Base-by-base conservation (phyloP, 2,113 vertebrate species). In the Sphaerodactylus townsendi region DNA sequence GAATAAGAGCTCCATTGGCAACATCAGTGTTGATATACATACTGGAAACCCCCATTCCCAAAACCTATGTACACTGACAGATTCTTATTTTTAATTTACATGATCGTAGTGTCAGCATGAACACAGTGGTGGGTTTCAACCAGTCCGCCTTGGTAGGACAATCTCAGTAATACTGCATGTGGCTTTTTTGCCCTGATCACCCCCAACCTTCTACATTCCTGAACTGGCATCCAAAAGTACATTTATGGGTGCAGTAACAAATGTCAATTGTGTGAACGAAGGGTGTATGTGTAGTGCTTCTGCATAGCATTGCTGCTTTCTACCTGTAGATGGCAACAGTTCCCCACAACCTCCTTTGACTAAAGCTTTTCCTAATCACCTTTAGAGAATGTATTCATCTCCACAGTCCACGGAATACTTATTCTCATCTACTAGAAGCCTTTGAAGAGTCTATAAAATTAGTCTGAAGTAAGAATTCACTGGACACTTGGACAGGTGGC, bases 311-410 rank as follows among this genome's bases (percentile, higher is more conserved):
- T 39, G 23, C 35, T 39, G 11, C 5, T 39, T 77, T 71, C 21
- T 19, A 48, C 44, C 80, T 65, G 9, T 73, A 83, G 85, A 56
- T 83, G 85, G 85, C 85, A 79, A 75, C 75, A 86, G n/a, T 66
- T 21, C 85, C 62, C 35, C 68, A 72, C 46, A 78, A 73, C 30
- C 65, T 46, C 33, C 41, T 41, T 9, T 65, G 23, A 70, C 10
- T 1, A 25, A 48, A 21, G 35, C 28, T 7, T 15, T 39, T 25
- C 10, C 14, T 28, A 46, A 59, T 56, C 37, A 14, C 4, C 1
- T 76, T 4, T 28, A 23, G 25, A 35, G 35, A 25, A 84, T 23
- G 28, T 35, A 25, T 15, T 56, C 28, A 39, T 25, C 56, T 59
- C 41, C 56, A 35, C 11, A 48, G 69, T 37, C 59, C 50, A 25